Evolutionary conservation across 2,113 vertebrate genomes (phyloP).

Genomic region (Tupaia chinensis): DNA sequence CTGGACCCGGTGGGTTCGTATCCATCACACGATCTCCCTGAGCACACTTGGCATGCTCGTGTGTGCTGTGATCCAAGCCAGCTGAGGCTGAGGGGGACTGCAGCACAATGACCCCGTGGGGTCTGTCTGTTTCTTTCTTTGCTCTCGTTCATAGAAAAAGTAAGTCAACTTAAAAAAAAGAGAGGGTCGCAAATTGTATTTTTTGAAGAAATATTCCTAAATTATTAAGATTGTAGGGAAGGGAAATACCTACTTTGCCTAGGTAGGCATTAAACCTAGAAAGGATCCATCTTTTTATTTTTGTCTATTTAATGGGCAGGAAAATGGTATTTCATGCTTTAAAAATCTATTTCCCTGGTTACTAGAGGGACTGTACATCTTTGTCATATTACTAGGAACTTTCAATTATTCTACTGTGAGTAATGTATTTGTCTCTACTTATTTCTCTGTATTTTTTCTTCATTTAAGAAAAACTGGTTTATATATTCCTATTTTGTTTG

Average conservation of each 20-base stretch:
- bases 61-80: too few species aligned
- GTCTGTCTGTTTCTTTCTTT: too few species aligned
- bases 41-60: too few species aligned
- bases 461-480: background rate
- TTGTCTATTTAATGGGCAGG: background rate
- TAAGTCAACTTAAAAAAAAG: too few species aligned
- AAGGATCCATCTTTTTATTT: background rate
- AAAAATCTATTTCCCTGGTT: background rate
- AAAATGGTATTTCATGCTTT: background rate
- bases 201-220: background rate
- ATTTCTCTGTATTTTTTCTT: background rate
- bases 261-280: background rate
- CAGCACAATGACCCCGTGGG: too few species aligned
- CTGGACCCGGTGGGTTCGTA: too few species aligned
- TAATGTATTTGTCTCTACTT: slow-evolving; percentile 1
- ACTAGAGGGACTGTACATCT: background rate
- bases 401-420: background rate
- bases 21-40: too few species aligned
- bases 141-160: too few species aligned
- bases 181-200: background rate
- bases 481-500: background rate
- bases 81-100: too few species aligned
- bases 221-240: background rate
- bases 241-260: background rate
- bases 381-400: background rate